phyloP scores from a whole-genome alignment of 2,888 invertebrate genomes.

The Neoascia interrupta region DNA sequence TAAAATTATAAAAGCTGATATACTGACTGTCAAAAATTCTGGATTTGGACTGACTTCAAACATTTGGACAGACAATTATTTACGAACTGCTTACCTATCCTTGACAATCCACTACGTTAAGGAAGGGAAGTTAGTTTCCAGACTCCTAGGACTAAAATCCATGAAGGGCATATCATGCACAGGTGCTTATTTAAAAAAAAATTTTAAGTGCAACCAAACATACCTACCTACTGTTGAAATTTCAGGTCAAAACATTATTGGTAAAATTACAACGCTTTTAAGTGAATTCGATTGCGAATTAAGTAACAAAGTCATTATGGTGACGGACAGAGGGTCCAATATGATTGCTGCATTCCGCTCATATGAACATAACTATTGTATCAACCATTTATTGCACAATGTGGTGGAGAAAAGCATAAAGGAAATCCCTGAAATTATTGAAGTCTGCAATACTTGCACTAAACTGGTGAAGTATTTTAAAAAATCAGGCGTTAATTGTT shows the following conservation, averaged over 20 bases:
- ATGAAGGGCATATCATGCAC: constrained; percentile 34
- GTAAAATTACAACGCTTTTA: constrained; percentile 40
- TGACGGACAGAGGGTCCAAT: constrained; percentile 27
- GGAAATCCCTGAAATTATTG: constrained; percentile 10
- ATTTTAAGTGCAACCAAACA: too few relatives aligned
- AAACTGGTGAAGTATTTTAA: constrained; percentile 34
- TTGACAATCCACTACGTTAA: constrained; percentile 55
- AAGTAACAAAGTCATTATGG: constrained; percentile 13
- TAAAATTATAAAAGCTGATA: too few relatives aligned
- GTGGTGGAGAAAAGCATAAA: constrained; percentile 24
- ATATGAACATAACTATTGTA: constrained; percentile 19
- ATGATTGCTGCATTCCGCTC: constrained; percentile 26
- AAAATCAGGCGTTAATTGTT: constrained; percentile 4
- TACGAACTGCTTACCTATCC: constrained; percentile 41
- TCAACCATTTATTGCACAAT: constrained; percentile 33
- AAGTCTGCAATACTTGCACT: constrained; percentile 16
- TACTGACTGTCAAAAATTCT: too few relatives aligned
- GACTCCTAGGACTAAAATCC: constrained; percentile 47
- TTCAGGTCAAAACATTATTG: constrained; percentile 45
- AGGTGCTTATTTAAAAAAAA: constrained; percentile 27
- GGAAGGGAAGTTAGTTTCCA: constrained; percentile 41
- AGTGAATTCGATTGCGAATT: constrained; percentile 38
- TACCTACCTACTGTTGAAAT: too few relatives aligned
- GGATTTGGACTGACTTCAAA: constrained; percentile 57
- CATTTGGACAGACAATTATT: constrained; percentile 52